phyloP scores from a whole-genome alignment of 2,797 vertebrate genomes.

The Xerus rutilus region DNA sequence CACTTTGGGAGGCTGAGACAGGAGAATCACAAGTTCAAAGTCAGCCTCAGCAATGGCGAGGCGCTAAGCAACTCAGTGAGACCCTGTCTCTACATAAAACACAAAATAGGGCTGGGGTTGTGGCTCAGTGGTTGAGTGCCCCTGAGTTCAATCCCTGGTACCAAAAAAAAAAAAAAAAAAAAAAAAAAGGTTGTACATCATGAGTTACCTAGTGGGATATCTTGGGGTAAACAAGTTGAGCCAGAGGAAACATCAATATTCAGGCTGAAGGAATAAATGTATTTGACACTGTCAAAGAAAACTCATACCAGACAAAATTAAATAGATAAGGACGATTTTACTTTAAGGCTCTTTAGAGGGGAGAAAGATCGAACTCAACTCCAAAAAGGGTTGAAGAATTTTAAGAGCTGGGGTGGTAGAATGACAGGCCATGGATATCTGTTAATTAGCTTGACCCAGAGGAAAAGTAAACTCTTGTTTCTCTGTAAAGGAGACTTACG shows the following conservation, averaged over 20 bases:
- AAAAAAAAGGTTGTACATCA: background rate
- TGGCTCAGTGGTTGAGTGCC: too few species aligned
- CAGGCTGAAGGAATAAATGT: background rate
- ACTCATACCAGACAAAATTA: background rate
- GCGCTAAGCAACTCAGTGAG: too few species aligned
- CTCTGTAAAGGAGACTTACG: background rate
- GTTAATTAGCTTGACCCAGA: background rate
- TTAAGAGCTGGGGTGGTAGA: background rate
- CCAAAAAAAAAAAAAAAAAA: background rate
- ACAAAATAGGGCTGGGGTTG: too few species aligned
- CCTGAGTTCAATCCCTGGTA: too few species aligned
- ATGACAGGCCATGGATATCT: background rate
- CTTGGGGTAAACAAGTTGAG: background rate
- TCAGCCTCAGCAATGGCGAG: too few species aligned
- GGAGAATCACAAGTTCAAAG: too few species aligned
- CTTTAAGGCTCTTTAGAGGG: background rate
- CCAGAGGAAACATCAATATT: background rate
- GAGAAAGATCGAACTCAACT: background rate
- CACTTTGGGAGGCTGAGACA: too few species aligned
- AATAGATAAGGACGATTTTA: background rate
- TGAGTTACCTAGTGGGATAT: accelerated
- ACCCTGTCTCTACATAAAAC: too few species aligned
- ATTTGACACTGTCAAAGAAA: background rate
- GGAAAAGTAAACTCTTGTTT: background rate
- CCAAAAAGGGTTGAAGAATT: background rate